Evolutionary conservation across 2,113 vertebrate genomes (phyloP).

Genomic region (Protobothrops flavoviridis): DNA sequence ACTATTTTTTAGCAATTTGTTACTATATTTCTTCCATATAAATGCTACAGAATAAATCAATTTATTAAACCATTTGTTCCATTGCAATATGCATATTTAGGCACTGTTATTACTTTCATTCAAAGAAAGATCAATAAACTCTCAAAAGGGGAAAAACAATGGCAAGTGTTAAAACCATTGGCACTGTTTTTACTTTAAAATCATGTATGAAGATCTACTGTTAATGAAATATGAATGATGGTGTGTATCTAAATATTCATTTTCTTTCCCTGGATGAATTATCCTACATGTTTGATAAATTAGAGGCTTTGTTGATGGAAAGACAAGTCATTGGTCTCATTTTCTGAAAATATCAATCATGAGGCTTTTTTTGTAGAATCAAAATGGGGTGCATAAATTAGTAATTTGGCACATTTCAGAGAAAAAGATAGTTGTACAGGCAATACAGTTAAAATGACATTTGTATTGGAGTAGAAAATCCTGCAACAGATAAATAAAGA

Average conservation of each 20-base stretch:
- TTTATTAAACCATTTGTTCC: slow-evolving; percentile 30
- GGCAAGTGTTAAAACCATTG: neutral
- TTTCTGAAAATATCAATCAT: neutral
- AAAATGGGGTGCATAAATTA: neutral
- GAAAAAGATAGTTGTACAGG: neutral
- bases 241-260: neutral
- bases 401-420: neutral
- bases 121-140: neutral
- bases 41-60: slow-evolving; percentile 4
- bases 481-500: neutral
- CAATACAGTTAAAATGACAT: neutral
- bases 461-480: neutral
- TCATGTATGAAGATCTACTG: neutral
- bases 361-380: neutral
- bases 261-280: neutral
- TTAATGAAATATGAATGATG: neutral
- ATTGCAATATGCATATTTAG: slow-evolving; percentile 10
- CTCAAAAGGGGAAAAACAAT: neutral
- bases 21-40: slow-evolving; percentile 34
- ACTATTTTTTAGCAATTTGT: neutral
- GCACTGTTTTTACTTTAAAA: neutral
- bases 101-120: neutral
- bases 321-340: neutral
- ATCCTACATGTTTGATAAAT: neutral
- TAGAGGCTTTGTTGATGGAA: neutral